These are phyloP conservation scores for Rhagoletis pomonella DNA, from an alignment of 1,140 invertebrate species.

Conservation along the genomic window DNA sequence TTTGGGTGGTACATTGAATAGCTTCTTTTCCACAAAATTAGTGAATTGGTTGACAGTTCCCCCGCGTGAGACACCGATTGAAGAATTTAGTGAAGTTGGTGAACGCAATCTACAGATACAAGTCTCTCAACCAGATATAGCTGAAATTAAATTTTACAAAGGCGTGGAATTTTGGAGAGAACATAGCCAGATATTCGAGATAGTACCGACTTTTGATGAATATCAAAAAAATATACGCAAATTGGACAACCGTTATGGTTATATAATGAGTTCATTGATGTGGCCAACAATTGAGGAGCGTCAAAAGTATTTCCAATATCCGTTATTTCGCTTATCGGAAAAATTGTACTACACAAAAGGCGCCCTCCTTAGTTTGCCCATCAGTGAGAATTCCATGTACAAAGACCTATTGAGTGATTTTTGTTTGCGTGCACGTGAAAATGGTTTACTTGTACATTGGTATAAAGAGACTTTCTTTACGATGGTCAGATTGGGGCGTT, in stretches of 20 bases:
- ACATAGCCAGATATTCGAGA: background rate
- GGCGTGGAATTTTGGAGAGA: conserved; percentile 7
- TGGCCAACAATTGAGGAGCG: conserved; percentile 33
- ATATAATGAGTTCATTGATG: background rate
- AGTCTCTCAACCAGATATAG: background rate
- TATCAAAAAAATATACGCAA: background rate
- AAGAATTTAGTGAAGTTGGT: conserved; percentile 57
- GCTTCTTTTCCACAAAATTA: conserved; percentile 64
- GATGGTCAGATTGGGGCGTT: background rate
- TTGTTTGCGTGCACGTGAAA: background rate
- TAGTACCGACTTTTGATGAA: conserved; percentile 8
- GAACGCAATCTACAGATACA: background rate
- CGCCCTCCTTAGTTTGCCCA: background rate
- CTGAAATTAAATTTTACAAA: background rate
- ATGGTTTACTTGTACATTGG: conserved; percentile 4
- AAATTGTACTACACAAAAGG: conserved; percentile 19
- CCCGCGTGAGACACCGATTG: conserved; percentile 56
- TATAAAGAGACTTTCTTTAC: conserved; percentile 28
- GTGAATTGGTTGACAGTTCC: conserved; percentile 60
- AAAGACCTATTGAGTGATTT: conserved; percentile 41
- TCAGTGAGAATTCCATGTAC: conserved; percentile 43
- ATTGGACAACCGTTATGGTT: conserved; percentile 24
- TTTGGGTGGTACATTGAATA: conserved; percentile 63
- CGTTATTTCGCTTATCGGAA: background rate
- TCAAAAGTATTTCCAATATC: conserved; percentile 26